Evolutionary conservation across 2,888 invertebrate species (phyloP).

Genomic region (Buathra laborator): DNA sequence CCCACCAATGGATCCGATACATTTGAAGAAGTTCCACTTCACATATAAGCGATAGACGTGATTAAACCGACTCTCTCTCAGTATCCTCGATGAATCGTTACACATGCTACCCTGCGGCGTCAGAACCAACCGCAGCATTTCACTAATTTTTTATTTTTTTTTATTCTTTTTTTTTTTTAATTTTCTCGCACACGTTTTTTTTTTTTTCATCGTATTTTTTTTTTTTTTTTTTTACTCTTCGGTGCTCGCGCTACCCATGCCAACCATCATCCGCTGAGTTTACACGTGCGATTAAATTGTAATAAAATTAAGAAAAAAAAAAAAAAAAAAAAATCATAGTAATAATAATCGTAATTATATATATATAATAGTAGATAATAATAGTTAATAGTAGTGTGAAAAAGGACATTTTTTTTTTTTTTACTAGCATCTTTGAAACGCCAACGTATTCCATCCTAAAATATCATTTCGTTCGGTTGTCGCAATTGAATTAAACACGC

Average conservation of each 20-base stretch:
- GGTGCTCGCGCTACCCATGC: slow-evolving; percentile 54
- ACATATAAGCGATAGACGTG: slow-evolving; percentile 66
- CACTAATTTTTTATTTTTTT: slow-evolving; percentile 59
- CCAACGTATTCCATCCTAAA: slow-evolving; percentile 71
- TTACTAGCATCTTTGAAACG: slow-evolving; percentile 71
- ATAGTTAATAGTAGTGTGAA: slow-evolving; percentile 71
- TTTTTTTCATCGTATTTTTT: slow-evolving; percentile 60
- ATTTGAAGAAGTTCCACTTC: slow-evolving; percentile 65
- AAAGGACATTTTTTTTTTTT: slow-evolving; percentile 66
- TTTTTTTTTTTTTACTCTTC: slow-evolving; percentile 57
- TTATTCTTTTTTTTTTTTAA: slow-evolving; percentile 59
- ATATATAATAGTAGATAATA: slow-evolving; percentile 63
- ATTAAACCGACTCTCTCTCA: slow-evolving; percentile 60
- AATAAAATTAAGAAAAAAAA: slow-evolving; percentile 67
- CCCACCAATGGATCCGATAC: slow-evolving; percentile 63
- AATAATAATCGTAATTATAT: slow-evolving; percentile 45
- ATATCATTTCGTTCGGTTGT: slow-evolving; percentile 66
- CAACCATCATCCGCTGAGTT: slow-evolving; percentile 75
- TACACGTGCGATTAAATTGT: slow-evolving; percentile 78
- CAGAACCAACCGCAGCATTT: slow-evolving; percentile 50
- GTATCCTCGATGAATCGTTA: slow-evolving; percentile 56
- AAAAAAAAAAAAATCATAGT: slow-evolving; percentile 57
- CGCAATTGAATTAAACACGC: slow-evolving; percentile 61
- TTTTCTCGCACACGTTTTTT: slow-evolving; percentile 51
- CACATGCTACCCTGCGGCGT: slow-evolving; percentile 56